These are phyloP conservation scores for Solenopsis fugax DNA, from an alignment of 1,140 invertebrate species.

Conservation along the genomic window DNA sequence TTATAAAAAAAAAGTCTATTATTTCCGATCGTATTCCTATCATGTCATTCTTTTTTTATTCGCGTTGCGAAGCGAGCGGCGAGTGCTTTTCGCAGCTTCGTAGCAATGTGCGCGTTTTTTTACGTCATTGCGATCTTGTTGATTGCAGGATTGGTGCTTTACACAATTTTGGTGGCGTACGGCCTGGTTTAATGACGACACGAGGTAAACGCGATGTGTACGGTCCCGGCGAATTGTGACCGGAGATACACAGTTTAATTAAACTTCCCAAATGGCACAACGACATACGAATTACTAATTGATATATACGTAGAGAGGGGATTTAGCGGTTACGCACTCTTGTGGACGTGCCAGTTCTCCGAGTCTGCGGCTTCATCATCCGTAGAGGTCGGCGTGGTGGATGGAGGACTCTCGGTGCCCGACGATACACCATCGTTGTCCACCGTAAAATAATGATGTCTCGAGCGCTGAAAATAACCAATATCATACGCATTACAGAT, in stretches of 20 bases:
- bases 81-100: background rate
- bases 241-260: conserved; percentile 32
- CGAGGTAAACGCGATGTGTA: background rate
- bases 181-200: conserved; percentile 33
- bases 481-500: conserved; percentile 60
- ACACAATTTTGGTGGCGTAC: conserved; percentile 46
- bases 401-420: conserved; percentile 28
- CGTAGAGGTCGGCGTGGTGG: conserved; percentile 48
- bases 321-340: conserved; percentile 41
- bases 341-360: conserved; percentile 17
- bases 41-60: conserved; percentile 38
- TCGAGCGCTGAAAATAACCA: conserved; percentile 78
- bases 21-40: background rate
- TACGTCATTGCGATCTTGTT: conserved; percentile 53
- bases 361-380: conserved; percentile 45
- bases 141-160: conserved; percentile 56
- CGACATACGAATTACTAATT: conserved; percentile 51
- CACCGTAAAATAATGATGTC: conserved; percentile 77
- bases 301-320: conserved; percentile 3
- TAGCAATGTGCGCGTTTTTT: conserved; percentile 65
- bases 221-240: conserved; percentile 13
- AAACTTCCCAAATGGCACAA: conserved; percentile 41
- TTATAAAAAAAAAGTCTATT: background rate
- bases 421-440: conserved; percentile 55
- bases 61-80: background rate